Percentiles rank a stretch among this genome's conserved stretches.
Conservation (phyloP, 2,113 vertebrate species). For the Coptodon rendalli region DNA sequence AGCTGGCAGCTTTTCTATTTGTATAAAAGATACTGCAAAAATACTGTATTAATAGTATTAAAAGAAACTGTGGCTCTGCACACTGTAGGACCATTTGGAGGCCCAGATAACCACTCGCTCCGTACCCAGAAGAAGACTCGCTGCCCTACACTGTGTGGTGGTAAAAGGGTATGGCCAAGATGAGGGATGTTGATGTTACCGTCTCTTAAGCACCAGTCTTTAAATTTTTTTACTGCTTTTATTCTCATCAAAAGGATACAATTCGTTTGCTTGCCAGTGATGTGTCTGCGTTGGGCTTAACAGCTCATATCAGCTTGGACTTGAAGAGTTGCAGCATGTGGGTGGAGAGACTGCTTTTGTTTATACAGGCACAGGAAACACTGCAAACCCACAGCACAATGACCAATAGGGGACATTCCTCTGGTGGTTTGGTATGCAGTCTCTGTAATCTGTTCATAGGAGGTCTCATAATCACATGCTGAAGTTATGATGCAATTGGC, state of each 20-base stretch:
- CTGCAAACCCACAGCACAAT: not conserved
- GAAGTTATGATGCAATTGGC: not conserved
- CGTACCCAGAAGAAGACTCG: not conserved
- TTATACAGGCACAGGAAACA: constrained; percentile 56
- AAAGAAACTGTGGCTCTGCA: not conserved
- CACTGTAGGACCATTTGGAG: not conserved
- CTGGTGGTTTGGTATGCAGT: not conserved
- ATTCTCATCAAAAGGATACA: not conserved
- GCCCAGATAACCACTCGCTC: not conserved
- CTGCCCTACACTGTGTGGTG: not conserved
- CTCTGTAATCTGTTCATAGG: not conserved
- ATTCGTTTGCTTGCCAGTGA: not conserved
- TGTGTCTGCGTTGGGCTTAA: not conserved
- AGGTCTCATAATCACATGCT: not conserved
- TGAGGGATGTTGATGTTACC: not conserved
- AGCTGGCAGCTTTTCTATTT: not conserved
- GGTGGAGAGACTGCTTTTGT: constrained; percentile 46
- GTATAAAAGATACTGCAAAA: not conserved
- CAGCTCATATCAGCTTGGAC: not conserved
- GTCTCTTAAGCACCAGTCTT: not conserved
- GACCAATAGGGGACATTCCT: not conserved
- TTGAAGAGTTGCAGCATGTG: not conserved
- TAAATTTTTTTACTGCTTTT: not conserved
- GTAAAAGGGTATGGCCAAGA: not conserved
- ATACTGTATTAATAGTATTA: not conserved